These are phyloP conservation scores for Netelia inedita DNA, from an alignment of 2,888 invertebrate species.

Conservation along the genomic window DNA sequence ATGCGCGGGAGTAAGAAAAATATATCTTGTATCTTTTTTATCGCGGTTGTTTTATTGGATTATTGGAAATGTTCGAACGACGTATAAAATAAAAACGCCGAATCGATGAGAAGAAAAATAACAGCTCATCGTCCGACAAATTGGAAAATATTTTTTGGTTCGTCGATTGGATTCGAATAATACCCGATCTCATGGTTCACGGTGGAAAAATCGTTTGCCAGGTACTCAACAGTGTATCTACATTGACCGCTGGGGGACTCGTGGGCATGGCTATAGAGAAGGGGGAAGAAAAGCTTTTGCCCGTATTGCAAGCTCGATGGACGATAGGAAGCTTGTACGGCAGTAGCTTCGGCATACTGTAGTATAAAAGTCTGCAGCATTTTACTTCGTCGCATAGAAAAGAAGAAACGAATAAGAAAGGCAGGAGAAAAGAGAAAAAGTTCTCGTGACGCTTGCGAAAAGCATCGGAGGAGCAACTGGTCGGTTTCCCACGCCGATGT, in stretches of 20 bases:
- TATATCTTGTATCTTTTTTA: background rate
- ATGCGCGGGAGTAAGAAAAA: background rate
- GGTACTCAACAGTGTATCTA: background rate
- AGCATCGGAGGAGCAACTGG: constrained; percentile 66
- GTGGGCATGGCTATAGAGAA: background rate
- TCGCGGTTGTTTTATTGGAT: too few relatives aligned
- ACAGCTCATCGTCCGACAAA: too few relatives aligned
- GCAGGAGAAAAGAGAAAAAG: constrained; percentile 57
- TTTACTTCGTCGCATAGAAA: constrained; percentile 37
- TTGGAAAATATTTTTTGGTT: background rate
- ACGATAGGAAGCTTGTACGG: background rate
- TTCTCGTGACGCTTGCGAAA: constrained; percentile 50
- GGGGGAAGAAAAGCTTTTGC: constrained; percentile 39
- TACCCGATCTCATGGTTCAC: background rate
- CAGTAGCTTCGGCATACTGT: background rate
- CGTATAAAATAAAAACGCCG: too few relatives aligned
- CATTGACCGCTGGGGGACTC: constrained; percentile 20
- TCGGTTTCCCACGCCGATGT: constrained; percentile 69
- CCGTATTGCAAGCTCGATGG: constrained; percentile 12
- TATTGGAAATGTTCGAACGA: too few relatives aligned
- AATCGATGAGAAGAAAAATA: too few relatives aligned
- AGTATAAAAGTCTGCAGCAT: constrained; percentile 43
- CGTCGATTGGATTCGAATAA: background rate
- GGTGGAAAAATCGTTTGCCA: background rate
- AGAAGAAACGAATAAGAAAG: constrained; percentile 2